These are phyloP conservation scores for Brenthis hecate DNA, from an alignment of 2,888 invertebrate species.

Conservation along the genomic window DNA sequence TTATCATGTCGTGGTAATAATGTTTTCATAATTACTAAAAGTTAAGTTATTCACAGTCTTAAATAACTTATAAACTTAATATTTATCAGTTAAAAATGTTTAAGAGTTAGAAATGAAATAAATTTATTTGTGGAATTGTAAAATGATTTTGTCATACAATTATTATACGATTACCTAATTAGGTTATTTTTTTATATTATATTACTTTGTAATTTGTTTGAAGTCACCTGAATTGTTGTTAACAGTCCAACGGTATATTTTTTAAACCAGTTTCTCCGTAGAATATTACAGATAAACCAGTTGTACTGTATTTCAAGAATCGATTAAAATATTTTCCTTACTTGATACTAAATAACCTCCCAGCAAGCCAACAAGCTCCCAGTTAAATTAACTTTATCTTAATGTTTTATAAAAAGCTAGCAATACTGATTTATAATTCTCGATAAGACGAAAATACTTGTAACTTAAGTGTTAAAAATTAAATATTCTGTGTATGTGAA, in stretches of 20 bases:
- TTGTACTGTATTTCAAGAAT: constrained; percentile 14
- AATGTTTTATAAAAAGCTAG: not conserved
- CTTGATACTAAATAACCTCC: too few species aligned
- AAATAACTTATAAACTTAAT: not conserved
- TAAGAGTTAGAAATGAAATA: too few species aligned
- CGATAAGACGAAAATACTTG: constrained; percentile 7
- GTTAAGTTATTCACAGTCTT: not conserved
- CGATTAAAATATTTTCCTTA: constrained; percentile 7
- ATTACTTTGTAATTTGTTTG: not conserved
- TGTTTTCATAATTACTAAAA: not conserved
- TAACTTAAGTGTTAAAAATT: not conserved
- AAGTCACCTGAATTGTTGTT: constrained; percentile 8
- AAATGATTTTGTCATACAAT: not conserved
- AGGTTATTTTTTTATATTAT: not conserved
- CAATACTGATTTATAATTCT: not conserved
- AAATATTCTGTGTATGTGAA: constrained; percentile 8
- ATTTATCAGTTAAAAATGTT: too few species aligned
- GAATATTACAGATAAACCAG: constrained; percentile 8
- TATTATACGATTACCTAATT: too few species aligned
- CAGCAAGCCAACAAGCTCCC: too few species aligned
- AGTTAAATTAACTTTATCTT: too few species aligned
- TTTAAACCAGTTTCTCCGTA: constrained; percentile 12
- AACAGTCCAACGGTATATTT: constrained; percentile 13
- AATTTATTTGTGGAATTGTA: too few species aligned
- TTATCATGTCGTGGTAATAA: not conserved